Evolutionary conservation across 2,888 invertebrate species (phyloP), one percentile per base, ranked within the genome.

Genomic region (Mythimna loreyi): DNA sequence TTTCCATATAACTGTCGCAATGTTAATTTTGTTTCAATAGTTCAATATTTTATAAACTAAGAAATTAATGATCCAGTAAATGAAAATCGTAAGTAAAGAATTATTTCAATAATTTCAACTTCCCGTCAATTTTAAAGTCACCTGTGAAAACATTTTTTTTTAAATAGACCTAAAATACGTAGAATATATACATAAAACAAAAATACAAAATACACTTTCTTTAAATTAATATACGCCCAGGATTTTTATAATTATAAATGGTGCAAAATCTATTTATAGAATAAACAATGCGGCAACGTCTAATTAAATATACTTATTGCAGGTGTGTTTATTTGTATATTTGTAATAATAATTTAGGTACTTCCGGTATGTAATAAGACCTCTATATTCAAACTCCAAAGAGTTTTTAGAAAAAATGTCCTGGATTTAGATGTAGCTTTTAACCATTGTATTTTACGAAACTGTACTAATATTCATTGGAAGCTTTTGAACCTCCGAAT

Each of bases 401-500:
- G 16, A 11, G 11, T 45, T 33, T n/a, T n/a, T n/a, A n/a, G 3
- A 9, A 3, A 13, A 23, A 25, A 43, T 21, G 19, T 21, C 13
- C 30, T 25, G 11, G 5, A 47, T 47, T 58, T 8, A 25, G 13
- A 19, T 19, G 21, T 36, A 9, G 6, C 25, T 23, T 52, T 28
- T 30, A 23, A 36, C 45, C 7, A 45, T 45, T 50, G 13, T 43
- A 43, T 11, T 9, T 47, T 21, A 21, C 21, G 47, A 21, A 47
- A 21, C 25, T 9, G 25, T 53, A 40, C 71, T 58, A 71, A 69
- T 75, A 80, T 72, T 68, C 60, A 68, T 55, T 56, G 47, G 66
- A 16, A 2, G 16, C 19, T 33, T 25, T 33, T 50, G 36, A 21
- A 57, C 28, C 43, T 43, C 4, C 25, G 19, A 28, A 52, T 16